Evolutionary conservation across 2,113 vertebrate species (phyloP).

Genomic region (Onychostruthus taczanowskii): DNA sequence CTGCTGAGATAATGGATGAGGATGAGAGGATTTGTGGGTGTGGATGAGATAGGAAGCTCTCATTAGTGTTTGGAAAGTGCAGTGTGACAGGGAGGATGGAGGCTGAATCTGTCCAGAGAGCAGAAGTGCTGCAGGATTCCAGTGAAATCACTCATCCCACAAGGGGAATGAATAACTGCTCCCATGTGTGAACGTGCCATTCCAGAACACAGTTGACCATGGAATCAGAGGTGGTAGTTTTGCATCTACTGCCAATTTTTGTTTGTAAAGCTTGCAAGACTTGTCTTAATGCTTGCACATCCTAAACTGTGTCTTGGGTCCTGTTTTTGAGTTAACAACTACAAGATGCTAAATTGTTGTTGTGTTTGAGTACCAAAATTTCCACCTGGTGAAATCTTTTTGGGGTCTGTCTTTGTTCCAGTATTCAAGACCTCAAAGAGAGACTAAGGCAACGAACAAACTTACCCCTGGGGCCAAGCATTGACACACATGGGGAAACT

Average conservation of each 20-base stretch:
- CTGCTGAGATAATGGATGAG: conserved; percentile 6
- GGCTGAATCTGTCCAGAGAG: neutral
- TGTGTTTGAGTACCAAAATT: neutral
- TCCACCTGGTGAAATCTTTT: neutral
- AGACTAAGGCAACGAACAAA: conserved; percentile 94
- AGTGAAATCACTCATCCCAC: neutral
- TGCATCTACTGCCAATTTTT: neutral
- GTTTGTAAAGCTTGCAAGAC: conserved; percentile 26
- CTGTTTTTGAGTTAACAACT: conserved; percentile 30
- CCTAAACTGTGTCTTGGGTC: conserved; percentile 26
- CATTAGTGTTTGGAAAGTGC: neutral
- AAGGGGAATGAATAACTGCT: neutral
- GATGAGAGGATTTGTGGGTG: conserved; percentile 19
- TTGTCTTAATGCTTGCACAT: conserved; percentile 35
- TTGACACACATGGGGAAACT: conserved; percentile 97
- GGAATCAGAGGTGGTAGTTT: conserved; percentile 1
- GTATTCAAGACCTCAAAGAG: conserved; percentile 98
- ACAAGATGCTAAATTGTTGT: neutral
- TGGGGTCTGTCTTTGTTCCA: conserved; percentile 50
- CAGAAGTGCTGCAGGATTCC: neutral
- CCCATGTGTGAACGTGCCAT: neutral
- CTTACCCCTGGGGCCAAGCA: conserved; percentile 89
- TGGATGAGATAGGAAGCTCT: neutral
- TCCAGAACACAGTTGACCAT: neutral
- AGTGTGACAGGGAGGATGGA: neutral